Conservation (phyloP, 2,797 vertebrate species). For the Salmo trutta region DNA sequence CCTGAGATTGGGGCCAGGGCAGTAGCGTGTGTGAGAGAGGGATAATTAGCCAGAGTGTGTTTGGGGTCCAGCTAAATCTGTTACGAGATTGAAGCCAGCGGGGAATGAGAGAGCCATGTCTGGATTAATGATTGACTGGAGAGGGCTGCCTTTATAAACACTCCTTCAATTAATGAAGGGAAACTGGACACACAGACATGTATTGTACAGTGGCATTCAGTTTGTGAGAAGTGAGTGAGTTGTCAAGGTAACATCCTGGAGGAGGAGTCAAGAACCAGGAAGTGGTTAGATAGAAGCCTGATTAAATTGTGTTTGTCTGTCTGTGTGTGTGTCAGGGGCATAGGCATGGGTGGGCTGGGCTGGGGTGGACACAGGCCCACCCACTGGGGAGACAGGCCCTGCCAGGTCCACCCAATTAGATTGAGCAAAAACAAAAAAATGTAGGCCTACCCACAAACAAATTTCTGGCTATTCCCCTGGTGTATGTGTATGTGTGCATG, state of each 20-base stretch:
- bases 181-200: conserved; percentile 1
- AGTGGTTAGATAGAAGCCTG: not conserved
- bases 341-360: too few species aligned
- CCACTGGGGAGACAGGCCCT: too few species aligned
- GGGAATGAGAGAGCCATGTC: too few species aligned
- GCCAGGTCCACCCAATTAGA: too few species aligned
- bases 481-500: not conserved
- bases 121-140: not conserved
- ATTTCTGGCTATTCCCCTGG: not conserved
- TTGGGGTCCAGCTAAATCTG: too few species aligned
- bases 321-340: too few species aligned
- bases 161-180: not conserved
- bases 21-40: not conserved
- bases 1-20: not conserved
- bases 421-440: too few species aligned
- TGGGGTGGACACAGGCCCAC: too few species aligned
- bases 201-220: not conserved
- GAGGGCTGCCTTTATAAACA: not conserved
- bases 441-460: not conserved
- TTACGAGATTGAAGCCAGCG: too few species aligned
- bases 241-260: conserved; percentile 50
- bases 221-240: conserved; percentile 27
- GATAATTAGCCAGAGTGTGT: not conserved
- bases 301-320: not conserved
- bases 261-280: not conserved